phyloP scores from a whole-genome alignment of 2,113 vertebrate species.

The Climacteris rufus region DNA sequence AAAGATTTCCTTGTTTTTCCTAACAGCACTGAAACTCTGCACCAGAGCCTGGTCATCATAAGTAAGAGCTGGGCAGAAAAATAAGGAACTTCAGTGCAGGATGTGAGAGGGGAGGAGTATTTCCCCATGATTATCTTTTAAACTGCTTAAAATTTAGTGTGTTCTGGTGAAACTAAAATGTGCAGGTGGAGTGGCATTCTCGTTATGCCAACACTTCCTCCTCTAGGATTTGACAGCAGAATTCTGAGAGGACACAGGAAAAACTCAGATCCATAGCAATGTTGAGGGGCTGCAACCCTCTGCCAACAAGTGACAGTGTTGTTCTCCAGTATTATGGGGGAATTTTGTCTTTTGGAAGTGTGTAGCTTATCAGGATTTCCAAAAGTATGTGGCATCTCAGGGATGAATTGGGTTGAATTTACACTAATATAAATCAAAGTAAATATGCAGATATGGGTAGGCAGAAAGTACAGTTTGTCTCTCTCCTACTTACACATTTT shows the following conservation, averaged over 20 bases:
- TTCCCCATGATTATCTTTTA: not conserved
- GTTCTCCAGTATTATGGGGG: not conserved
- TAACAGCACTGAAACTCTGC: not conserved
- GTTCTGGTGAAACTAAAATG: not conserved
- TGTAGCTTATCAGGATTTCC: not conserved
- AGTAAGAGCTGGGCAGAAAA: not conserved
- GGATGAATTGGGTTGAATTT: too few species aligned
- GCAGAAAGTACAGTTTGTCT: not conserved
- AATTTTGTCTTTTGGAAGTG: not conserved
- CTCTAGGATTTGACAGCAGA: not conserved
- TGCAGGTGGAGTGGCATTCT: not conserved
- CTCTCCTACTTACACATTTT: not conserved
- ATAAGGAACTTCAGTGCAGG: not conserved
- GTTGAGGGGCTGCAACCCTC: not conserved
- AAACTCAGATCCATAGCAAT: not conserved
- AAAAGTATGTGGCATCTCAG: fast-evolving
- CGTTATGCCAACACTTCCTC: not conserved
- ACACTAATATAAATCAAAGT: not conserved
- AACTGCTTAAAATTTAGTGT: not conserved
- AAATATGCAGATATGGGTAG: not conserved
- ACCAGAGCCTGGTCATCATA: not conserved
- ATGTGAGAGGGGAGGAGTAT: not conserved
- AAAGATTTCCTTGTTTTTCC: not conserved
- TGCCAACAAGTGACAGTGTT: not conserved
- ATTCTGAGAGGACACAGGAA: not conserved